Evolutionary conservation across 2,113 vertebrate species (phyloP), one percentile per base, ranked within the genome.

Genomic region (Syrrhaptes paradoxus): DNA sequence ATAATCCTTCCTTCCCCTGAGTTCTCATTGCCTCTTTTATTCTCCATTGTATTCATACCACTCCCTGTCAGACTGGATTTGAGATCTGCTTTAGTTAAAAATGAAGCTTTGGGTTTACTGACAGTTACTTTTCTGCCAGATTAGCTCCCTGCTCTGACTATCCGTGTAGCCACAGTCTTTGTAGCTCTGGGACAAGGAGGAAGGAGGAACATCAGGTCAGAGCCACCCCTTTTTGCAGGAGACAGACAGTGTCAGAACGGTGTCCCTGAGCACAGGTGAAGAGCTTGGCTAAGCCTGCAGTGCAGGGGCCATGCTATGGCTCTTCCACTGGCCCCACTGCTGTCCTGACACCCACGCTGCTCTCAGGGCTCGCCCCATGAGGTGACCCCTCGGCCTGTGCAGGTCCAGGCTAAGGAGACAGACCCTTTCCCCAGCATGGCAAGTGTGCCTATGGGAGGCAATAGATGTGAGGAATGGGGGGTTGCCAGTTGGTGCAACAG

Each of bases 311-410:
- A 12, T 9, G 10, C 45, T 81, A 26, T 1, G 0, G 12, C 14
- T 71, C 51, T 76, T 54, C 13, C 11, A 48, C 18, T 1, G 0
- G 16, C 26, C 14, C 26, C 7, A 20, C 19, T 52, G 32, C 15
- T 65, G 15, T 8, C 38, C 9, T 9, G 17, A 16, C 34, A 46
- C 15, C 16, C 28, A 6, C 0, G 0, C 24, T 29, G 11, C 7
- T 13, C 38, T 48, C 0, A 0, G 22, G 16, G 8, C 18, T 80
- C 0, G 0, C 10, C 9, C 9, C 10, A 2, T 0, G 1, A 34
- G 18, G 22, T 22, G 20, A 46, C 2, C 5, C 7, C 62, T 46
- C 4, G 1, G 0, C 20, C n/a, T 63, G 4, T 34, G 21, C 14
- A 41, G 24, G 15, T 2, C 15, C 49, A 41, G 17, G 32, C 17